A percentile compares a stretch with the other conserved stretches of the same genome.
Conservation (phyloP, 2,888 invertebrate species). For the Dolomedes plantarius region DNA sequence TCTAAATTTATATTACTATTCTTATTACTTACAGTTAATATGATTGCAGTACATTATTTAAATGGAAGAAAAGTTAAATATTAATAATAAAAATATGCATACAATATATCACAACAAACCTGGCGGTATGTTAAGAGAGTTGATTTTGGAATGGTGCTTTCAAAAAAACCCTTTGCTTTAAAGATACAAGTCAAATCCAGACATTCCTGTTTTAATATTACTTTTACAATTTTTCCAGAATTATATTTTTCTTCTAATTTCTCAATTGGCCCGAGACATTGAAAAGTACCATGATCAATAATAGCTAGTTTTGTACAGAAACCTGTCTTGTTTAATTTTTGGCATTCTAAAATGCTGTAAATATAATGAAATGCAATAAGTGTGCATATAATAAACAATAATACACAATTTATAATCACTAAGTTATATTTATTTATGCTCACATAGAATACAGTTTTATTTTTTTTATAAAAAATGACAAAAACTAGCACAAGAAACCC, state of each 20-base stretch:
- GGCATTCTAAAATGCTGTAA: neutral
- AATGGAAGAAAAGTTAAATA: too few relatives aligned
- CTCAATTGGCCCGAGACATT: neutral
- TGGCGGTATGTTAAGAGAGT: neutral
- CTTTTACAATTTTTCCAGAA: neutral
- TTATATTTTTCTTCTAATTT: neutral
- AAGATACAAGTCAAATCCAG: neutral
- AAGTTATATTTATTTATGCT: neutral
- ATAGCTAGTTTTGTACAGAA: neutral
- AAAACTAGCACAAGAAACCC: too few relatives aligned
- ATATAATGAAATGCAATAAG: neutral
- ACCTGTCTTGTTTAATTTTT: neutral
- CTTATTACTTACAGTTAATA: too few relatives aligned
- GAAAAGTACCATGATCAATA: neutral
- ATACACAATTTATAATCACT: neutral
- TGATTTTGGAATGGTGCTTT: neutral
- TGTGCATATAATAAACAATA: too few relatives aligned
- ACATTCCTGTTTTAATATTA: neutral
- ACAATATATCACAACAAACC: too few relatives aligned
- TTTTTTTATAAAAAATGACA: too few relatives aligned
- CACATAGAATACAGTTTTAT: too few relatives aligned
- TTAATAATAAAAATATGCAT: too few relatives aligned
- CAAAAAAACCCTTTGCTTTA: neutral
- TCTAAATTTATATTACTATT: too few relatives aligned
- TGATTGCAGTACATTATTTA: too few relatives aligned